These are phyloP conservation scores for Pan paniscus DNA, from an alignment of 2,113 vertebrate genomes.

Conservation along the genomic window DNA sequence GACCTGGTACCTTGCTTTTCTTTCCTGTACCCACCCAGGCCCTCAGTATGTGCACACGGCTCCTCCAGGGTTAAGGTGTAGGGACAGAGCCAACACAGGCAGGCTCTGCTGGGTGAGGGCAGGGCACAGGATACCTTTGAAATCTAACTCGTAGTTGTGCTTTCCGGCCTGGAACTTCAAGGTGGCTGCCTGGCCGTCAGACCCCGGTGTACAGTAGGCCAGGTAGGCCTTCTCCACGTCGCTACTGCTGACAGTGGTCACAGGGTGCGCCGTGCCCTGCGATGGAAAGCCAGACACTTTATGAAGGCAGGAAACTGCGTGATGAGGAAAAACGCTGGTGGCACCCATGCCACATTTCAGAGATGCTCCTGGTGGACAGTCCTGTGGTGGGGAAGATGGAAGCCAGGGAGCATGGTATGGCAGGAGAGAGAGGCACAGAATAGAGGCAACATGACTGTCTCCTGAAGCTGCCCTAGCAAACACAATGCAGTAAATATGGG, in stretches of 20 bases:
- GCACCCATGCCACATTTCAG: background rate
- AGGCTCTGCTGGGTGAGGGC: background rate
- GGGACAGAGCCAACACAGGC: background rate
- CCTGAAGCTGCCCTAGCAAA: background rate
- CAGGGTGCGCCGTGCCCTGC: slow-evolving; percentile 82
- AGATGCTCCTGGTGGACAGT: too few relatives aligned
- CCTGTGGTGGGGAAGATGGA: background rate
- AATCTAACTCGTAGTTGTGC: slow-evolving; percentile 88
- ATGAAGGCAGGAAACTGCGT: background rate
- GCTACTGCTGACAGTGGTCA: slow-evolving; percentile 84
- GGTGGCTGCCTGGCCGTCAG: slow-evolving; percentile 58
- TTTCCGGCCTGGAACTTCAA: slow-evolving; percentile 88
- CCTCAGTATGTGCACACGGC: background rate
- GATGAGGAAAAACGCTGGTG: background rate
- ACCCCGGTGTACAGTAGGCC: slow-evolving; percentile 55
- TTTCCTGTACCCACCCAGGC: background rate
- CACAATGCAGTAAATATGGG: background rate
- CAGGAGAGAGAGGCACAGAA: background rate
- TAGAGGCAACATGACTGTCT: background rate
- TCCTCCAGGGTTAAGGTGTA: background rate
- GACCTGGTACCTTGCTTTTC: background rate
- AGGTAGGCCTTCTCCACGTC: slow-evolving; percentile 90
- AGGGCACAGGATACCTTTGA: slow-evolving; percentile 84
- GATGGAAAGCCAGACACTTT: slow-evolving; percentile 46
- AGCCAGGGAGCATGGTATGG: background rate